Percentiles rank a stretch among this genome's conserved stretches.
These are phyloP conservation scores for Stratiomys singularior DNA, from an alignment of 2,888 invertebrate genomes.

Conservation along the genomic window DNA sequence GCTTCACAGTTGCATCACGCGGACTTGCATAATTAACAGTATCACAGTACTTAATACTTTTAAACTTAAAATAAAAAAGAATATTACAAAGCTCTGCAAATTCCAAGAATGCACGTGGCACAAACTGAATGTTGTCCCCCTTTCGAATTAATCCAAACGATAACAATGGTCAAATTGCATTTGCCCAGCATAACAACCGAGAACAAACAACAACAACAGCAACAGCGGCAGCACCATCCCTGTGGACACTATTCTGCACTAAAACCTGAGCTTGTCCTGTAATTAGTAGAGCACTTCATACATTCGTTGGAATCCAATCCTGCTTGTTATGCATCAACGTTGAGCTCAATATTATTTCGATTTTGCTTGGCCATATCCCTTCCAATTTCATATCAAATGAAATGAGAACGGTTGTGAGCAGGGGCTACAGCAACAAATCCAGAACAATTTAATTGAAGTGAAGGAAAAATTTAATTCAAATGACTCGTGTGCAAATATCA, in stretches of 20 bases:
- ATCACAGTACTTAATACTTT: conserved; percentile 20
- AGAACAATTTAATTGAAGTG: conserved; percentile 39
- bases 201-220: background rate
- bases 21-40: conserved; percentile 15
- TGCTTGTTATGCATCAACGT: background rate
- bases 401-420: conserved; percentile 10
- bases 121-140: background rate
- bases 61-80: background rate
- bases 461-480: conserved; percentile 46
- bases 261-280: background rate
- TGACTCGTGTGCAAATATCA: conserved; percentile 46
- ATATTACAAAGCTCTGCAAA: conserved; percentile 2
- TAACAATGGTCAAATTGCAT: conserved; percentile 31
- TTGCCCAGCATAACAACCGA: background rate
- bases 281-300: conserved; percentile 23
- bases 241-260: background rate
- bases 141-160: conserved; percentile 23
- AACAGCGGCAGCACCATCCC: too few species aligned
- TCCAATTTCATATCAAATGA: conserved; percentile 20
- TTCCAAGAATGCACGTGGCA: conserved; percentile 13
- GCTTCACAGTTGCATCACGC: conserved; percentile 5
- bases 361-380: background rate
- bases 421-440: conserved; percentile 8
- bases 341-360: background rate
- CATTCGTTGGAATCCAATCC: background rate